Evolutionary conservation across 2,113 vertebrate genomes (phyloP).

Genomic region (Manacus vitellinus): DNA sequence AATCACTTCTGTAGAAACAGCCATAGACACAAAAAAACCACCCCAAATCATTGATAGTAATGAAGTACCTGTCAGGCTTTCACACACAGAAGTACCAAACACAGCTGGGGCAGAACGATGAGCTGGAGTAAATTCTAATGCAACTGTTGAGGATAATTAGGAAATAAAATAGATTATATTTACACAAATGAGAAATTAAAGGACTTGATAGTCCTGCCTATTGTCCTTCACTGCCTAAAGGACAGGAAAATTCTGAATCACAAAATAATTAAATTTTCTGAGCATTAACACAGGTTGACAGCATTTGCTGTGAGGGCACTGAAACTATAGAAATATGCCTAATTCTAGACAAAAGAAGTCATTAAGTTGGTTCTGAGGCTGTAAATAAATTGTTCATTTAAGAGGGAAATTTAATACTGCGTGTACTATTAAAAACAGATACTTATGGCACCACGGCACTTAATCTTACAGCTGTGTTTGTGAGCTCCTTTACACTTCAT

Average conservation of each 20-base stretch:
- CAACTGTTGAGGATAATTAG: not conserved
- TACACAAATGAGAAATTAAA: not conserved
- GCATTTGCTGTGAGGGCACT: not conserved
- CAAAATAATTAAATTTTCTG: not conserved
- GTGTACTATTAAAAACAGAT: not conserved
- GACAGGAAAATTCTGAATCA: not conserved
- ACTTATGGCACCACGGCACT: not conserved
- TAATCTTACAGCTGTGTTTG: constrained; percentile 31
- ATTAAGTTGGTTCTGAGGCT: not conserved
- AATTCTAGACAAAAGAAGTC: not conserved
- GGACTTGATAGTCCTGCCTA: not conserved
- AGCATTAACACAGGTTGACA: not conserved
- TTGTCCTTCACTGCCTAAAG: not conserved
- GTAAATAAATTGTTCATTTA: constrained; percentile 14
- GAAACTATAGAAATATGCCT: not conserved
- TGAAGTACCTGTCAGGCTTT: not conserved
- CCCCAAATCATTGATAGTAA: not conserved
- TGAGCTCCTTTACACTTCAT: not conserved
- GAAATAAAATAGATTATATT: not conserved
- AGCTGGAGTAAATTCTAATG: not conserved
- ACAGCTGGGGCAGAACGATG: not conserved
- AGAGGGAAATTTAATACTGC: not conserved
- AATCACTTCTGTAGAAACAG: not conserved
- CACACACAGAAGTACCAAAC: not conserved
- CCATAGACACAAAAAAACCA: not conserved